phyloP scores from a whole-genome alignment of 2,888 invertebrate genomes.

The Ophioninae sp. region DNA sequence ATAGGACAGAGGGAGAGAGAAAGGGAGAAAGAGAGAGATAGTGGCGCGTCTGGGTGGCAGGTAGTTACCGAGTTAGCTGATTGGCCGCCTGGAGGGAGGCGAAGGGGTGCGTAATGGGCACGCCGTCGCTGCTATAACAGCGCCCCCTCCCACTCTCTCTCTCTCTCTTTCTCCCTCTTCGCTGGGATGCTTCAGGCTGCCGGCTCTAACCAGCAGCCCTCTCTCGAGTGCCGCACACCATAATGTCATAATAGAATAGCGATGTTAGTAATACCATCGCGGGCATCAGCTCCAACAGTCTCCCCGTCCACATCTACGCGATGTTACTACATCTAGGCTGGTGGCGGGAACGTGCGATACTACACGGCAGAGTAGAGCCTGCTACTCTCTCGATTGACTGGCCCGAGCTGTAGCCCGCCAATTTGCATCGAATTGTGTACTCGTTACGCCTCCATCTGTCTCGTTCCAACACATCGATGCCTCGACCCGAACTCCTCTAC shows the following conservation, averaged over 20 bases:
- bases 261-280: constrained; percentile 80
- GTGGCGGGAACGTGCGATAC: constrained; percentile 41
- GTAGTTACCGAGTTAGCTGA: constrained; percentile 79
- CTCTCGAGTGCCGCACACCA: constrained; percentile 67
- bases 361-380: constrained; percentile 60
- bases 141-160: constrained; percentile 39
- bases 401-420: constrained; percentile 72
- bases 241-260: constrained; percentile 80
- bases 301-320: constrained; percentile 1
- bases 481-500: not conserved
- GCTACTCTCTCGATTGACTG: constrained; percentile 70
- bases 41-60: constrained; percentile 72
- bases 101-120: constrained; percentile 67
- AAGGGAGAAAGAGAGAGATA: constrained; percentile 41
- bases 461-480: constrained; percentile 59
- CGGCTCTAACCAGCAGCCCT: constrained; percentile 48
- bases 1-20: constrained; percentile 37
- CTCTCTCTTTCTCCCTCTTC: constrained; percentile 39
- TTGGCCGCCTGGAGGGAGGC: constrained; percentile 78
- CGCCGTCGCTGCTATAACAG: constrained; percentile 54
- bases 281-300: constrained; percentile 64
- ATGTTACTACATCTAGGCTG: constrained; percentile 26
- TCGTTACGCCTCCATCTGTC: constrained; percentile 79
- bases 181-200: constrained; percentile 57
- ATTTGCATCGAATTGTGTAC: constrained; percentile 80